A percentile compares a stretch with the other conserved stretches of the same genome.
phyloP scores from a whole-genome alignment of 2,113 vertebrate genomes.

The Lathamus discolor region DNA sequence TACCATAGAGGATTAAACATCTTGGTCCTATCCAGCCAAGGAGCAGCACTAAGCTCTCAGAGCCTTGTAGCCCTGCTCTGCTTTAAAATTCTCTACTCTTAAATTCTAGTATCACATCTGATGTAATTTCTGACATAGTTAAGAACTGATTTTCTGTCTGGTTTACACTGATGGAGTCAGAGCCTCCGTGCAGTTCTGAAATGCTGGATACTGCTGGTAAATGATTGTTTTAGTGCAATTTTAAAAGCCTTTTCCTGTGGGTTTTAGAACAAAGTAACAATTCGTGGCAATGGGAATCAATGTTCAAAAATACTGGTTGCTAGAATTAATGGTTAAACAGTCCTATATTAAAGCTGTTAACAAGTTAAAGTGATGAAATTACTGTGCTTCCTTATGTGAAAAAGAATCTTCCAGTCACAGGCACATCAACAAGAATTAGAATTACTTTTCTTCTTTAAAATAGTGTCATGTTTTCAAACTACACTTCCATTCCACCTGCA shows the following conservation, averaged over 20 bases:
- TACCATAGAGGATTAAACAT: neutral
- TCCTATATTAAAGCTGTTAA: neutral
- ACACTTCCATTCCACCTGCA: neutral
- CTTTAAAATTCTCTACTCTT: neutral
- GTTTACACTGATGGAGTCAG: neutral
- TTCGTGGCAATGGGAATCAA: neutral
- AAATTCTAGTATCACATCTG: neutral
- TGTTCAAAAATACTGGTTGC: neutral
- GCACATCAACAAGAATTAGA: neutral
- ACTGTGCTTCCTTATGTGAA: neutral
- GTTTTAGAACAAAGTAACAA: neutral
- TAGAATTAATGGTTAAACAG: neutral
- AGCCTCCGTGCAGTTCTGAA: neutral
- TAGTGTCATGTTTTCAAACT: neutral
- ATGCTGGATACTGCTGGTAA: neutral
- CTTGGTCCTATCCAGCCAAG: too few species aligned
- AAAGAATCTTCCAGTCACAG: neutral
- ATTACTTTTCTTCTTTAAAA: neutral
- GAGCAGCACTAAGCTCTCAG: neutral
- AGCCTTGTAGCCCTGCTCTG: neutral
- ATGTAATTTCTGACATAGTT: neutral
- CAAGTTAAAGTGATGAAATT: neutral
- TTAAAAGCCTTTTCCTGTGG: neutral
- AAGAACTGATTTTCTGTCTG: neutral
- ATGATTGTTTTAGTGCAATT: neutral